A percentile compares a stretch with the other conserved stretches of the same genome.
Evolutionary conservation across 2,797 vertebrate species (phyloP).

Genomic region (Macropus fuliginosus): DNA sequence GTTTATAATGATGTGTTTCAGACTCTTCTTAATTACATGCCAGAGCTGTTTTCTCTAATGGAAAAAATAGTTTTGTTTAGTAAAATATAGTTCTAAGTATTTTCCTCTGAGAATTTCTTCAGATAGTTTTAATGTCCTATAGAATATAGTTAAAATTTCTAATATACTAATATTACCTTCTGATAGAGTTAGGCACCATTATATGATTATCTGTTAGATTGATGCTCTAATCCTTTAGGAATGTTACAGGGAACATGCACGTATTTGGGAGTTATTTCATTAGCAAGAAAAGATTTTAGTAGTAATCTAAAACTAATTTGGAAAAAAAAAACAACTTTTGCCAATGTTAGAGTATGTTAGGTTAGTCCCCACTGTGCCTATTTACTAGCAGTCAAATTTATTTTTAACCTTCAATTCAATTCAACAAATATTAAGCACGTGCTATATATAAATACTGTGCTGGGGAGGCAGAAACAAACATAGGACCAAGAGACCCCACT

Average conservation of each 20-base stretch:
- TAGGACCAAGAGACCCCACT: neutral
- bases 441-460: neutral
- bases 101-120: slow-evolving; percentile 54
- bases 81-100: slow-evolving; percentile 64
- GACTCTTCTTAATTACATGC: slow-evolving; percentile 57
- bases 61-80: slow-evolving; percentile 45
- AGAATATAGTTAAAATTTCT: slow-evolving; percentile 68
- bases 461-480: neutral
- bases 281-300: slow-evolving; percentile 49
- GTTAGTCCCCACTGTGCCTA: neutral
- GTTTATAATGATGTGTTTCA: slow-evolving; percentile 53
- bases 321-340: neutral
- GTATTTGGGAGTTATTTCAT: slow-evolving; percentile 63
- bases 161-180: slow-evolving; percentile 52
- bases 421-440: neutral
- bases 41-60: slow-evolving; percentile 58
- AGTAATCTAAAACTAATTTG: slow-evolving; percentile 60
- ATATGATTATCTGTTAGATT: slow-evolving; percentile 45
- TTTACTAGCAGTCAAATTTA: slow-evolving; percentile 13
- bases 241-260: slow-evolving; percentile 39
- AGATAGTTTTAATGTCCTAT: slow-evolving; percentile 61
- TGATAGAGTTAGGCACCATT: slow-evolving; percentile 47
- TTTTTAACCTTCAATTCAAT: slow-evolving; percentile 64
- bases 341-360: slow-evolving; percentile 39
- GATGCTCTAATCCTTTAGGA: slow-evolving; percentile 50